Conservation (phyloP, 2,888 invertebrate genomes). For the Digitonthophagus gazella region DNA sequence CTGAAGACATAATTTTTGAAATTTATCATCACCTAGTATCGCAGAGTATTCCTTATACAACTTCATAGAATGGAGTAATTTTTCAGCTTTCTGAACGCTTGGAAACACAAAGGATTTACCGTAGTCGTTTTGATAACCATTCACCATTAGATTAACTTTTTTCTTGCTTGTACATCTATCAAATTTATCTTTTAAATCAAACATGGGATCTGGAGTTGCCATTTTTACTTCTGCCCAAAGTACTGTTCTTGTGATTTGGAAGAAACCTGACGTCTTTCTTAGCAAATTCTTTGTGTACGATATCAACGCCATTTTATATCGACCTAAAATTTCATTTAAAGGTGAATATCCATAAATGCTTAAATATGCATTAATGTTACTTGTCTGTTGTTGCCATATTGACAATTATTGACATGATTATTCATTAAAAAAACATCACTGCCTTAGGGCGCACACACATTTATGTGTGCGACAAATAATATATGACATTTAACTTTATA, state of each 20-base stretch:
- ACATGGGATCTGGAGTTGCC: conserved; percentile 97
- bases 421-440: no score
- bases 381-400: no score
- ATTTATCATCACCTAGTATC: conserved; percentile 83
- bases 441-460: no score
- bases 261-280: background rate
- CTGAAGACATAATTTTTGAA: conserved; percentile 78
- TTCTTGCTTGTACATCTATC: conserved; percentile 85
- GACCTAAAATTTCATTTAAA: no score
- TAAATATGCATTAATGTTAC: no score
- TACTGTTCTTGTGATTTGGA: conserved; percentile 63
- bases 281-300: background rate
- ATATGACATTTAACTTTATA: no score
- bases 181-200: conserved; percentile 96
- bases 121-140: conserved; percentile 95
- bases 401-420: no score
- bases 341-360: no score
- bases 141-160: conserved; percentile 95
- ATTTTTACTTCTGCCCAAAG: conserved; percentile 81
- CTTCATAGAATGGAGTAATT: conserved; percentile 62
- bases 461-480: no score
- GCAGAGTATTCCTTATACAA: conserved; percentile 95
- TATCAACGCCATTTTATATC: background rate
- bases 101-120: conserved; percentile 95
- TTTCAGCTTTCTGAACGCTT: conserved; percentile 84